Percentiles rank a stretch among this genome's conserved stretches.
Evolutionary conservation across 2,797 vertebrate species (phyloP).

Genomic region (Phaenicophaeus curvirostris): DNA sequence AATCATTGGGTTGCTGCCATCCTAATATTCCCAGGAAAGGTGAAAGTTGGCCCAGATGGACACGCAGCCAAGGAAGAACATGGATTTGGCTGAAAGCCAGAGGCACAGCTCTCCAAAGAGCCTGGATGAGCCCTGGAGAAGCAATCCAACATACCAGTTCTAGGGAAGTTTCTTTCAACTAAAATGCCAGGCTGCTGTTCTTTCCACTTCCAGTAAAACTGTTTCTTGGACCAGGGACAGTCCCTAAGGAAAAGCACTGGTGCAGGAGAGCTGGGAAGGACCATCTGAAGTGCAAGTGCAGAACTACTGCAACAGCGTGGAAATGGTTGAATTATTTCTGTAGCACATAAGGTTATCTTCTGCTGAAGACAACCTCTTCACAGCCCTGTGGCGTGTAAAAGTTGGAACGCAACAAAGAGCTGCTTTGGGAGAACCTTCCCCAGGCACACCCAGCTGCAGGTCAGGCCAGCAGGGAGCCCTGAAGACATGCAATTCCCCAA

Average conservation of each 20-base stretch:
- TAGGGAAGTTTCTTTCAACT: neutral
- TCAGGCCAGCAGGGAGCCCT: neutral
- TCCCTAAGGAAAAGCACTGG: neutral
- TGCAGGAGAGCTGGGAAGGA: neutral
- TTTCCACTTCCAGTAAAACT: neutral
- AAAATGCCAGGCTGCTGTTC: neutral
- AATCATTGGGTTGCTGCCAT: neutral
- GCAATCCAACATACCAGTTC: neutral
- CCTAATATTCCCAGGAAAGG: neutral
- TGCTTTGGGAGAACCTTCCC: neutral
- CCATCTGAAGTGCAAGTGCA: neutral
- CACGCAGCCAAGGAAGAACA: neutral
- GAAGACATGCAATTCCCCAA: neutral
- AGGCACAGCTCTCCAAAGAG: neutral
- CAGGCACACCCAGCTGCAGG: neutral
- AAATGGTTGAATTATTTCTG: neutral
- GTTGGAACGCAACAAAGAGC: neutral
- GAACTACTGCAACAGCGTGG: neutral
- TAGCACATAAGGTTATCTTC: neutral
- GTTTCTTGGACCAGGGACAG: neutral
- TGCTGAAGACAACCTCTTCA: neutral
- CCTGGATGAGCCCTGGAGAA: neutral
- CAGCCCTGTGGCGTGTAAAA: neutral
- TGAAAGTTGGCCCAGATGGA: neutral
- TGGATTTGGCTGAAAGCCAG: neutral